Evolutionary conservation across 2,797 vertebrate genomes (phyloP).

Genomic region (Enteromius thamalakanensis): DNA sequence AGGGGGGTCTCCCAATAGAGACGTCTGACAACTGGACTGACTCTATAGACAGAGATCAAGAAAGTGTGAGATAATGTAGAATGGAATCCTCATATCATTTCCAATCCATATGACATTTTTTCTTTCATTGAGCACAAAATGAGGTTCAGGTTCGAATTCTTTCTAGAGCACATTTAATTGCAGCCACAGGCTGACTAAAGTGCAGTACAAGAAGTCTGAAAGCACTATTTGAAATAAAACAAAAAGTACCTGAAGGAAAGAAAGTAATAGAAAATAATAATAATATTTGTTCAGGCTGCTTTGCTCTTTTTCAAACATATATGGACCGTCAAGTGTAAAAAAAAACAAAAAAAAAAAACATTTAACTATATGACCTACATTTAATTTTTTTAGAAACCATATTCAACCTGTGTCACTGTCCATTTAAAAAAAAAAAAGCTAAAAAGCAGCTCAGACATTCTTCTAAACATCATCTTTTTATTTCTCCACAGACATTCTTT

Average conservation of each 20-base stretch:
- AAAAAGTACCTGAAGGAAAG: no score
- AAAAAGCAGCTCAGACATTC: not conserved
- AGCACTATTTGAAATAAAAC: no score
- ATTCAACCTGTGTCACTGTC: not conserved
- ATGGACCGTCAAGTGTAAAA: no score
- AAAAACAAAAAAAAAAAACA: not conserved
- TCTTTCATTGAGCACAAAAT: no score
- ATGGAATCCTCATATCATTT: not conserved
- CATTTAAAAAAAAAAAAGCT: not conserved
- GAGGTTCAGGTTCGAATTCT: no score
- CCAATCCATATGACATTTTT: no score
- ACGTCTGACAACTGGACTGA: conserved; percentile 83
- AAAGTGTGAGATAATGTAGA: not conserved
- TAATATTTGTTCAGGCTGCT: not conserved
- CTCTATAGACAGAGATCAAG: conserved; percentile 66
- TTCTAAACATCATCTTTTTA: not conserved
- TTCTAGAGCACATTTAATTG: no score
- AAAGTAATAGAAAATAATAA: no score
- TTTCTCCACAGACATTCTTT: not conserved
- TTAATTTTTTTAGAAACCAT: not conserved
- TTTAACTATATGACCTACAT: not conserved
- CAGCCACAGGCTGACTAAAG: no score
- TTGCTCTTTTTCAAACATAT: not conserved
- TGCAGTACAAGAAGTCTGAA: no score
- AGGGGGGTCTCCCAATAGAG: conserved; percentile 92